Conservation (phyloP, 2,797 vertebrate species). For the Channa striata region DNA sequence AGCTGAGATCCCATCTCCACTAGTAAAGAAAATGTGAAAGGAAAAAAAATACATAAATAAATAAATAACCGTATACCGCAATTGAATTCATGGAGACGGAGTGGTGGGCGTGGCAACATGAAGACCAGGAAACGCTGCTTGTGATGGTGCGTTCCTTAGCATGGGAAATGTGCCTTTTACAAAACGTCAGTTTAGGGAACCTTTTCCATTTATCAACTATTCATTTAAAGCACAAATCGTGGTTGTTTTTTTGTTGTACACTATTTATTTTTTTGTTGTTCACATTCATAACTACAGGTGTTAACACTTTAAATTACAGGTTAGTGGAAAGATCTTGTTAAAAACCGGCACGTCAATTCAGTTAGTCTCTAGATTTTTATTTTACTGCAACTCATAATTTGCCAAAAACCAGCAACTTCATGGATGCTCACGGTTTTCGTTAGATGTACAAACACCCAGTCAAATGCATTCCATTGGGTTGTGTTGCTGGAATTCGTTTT, state of each 20-base stretch:
- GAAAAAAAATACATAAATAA: too few relatives aligned
- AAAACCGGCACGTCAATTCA: neutral
- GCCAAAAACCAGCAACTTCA: neutral
- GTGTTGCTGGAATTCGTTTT: fast-evolving
- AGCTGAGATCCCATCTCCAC: too few relatives aligned
- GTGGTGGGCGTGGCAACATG: slow-evolving; percentile 4
- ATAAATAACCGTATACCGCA: too few relatives aligned
- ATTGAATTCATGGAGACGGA: too few relatives aligned
- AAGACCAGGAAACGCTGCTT: neutral
- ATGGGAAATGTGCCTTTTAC: neutral
- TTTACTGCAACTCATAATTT: neutral
- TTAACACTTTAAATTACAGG: neutral
- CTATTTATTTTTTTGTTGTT: neutral
- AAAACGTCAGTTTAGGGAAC: too few relatives aligned
- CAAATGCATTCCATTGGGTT: neutral
- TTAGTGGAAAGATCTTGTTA: too few relatives aligned
- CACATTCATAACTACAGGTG: neutral
- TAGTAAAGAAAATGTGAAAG: too few relatives aligned
- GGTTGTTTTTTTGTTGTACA: neutral
- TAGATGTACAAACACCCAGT: neutral
- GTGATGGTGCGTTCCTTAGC: neutral
- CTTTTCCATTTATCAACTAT: too few relatives aligned
- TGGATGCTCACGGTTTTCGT: neutral
- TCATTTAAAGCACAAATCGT: too few relatives aligned
- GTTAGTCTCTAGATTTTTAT: neutral